These are phyloP conservation scores for Scolanthus callimorphus DNA, from an alignment of 92 coral and sea anemone species.

Conservation along the genomic window DNA sequence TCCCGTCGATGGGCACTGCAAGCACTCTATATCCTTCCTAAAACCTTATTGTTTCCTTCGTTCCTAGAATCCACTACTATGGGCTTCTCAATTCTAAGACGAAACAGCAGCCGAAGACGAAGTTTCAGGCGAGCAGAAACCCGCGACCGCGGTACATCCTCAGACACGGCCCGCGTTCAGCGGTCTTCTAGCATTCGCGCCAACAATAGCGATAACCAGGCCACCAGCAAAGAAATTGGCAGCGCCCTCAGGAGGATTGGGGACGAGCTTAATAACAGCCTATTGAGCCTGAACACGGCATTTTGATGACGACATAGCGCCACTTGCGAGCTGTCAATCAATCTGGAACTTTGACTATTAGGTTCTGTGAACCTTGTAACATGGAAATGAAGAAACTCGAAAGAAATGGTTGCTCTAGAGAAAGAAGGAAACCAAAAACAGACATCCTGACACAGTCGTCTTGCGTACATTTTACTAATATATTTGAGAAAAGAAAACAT, in stretches of 20 bases:
- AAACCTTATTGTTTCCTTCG: too few relatives aligned
- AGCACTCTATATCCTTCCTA: too few relatives aligned
- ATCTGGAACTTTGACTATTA: too few relatives aligned
- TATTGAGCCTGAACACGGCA: constrained; percentile 52
- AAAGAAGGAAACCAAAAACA: too few relatives aligned
- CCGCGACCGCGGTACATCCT: constrained; percentile 69
- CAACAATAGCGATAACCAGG: constrained; percentile 58
- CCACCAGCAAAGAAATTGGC: constrained; percentile 78
- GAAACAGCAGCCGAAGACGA: constrained; percentile 93
- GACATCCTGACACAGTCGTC: too few relatives aligned
- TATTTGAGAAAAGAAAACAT: too few relatives aligned
- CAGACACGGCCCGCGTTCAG: constrained; percentile 39
- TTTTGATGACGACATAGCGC: constrained; percentile 21
- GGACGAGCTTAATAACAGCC: constrained; percentile 89
- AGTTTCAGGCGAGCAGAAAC: constrained; percentile 86
- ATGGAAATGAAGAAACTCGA: too few relatives aligned
- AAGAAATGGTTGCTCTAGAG: too few relatives aligned
- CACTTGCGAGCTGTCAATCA: too few relatives aligned
- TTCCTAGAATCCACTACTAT: constrained; percentile 27
- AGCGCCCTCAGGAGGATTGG: constrained; percentile 87
- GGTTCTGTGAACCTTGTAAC: too few relatives aligned
- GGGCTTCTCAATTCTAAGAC: constrained; percentile 84
- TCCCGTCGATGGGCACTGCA: too few relatives aligned
- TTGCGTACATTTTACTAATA: too few relatives aligned
- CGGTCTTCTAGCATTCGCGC: constrained; percentile 52